These are phyloP conservation scores for Procambarus virginalis DNA, from an alignment of 1,140 invertebrate genomes.

Conservation along the genomic window DNA sequence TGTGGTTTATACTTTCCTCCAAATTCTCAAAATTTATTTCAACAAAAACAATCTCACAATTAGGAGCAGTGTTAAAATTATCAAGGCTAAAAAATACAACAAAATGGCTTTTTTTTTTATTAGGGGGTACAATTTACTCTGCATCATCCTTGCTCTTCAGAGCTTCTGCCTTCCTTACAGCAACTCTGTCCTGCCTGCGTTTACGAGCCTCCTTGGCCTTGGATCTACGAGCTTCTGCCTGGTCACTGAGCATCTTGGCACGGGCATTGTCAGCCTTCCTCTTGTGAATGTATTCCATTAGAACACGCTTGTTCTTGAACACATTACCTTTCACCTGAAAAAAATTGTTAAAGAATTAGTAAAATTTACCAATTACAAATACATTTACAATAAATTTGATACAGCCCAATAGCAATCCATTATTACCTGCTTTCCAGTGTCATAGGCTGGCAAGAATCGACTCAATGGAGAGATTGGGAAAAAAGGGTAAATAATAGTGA, in stretches of 20 bases:
- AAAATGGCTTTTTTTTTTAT: constrained; percentile 29
- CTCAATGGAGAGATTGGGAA: no score
- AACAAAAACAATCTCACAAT: no score
- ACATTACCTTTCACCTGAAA: constrained; percentile 71
- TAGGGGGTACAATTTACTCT: constrained; percentile 25
- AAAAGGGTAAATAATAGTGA: no score
- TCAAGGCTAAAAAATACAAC: no score
- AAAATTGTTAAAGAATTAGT: neutral
- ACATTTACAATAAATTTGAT: no score
- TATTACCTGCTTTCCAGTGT: no score
- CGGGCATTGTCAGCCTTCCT: constrained; percentile 99
- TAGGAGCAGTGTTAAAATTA: no score
- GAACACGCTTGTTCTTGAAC: constrained; percentile 93
- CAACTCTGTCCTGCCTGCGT: constrained; percentile 94
- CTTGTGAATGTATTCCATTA: constrained; percentile 99
- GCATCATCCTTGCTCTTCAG: constrained; percentile 79
- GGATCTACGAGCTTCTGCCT: constrained; percentile 95
- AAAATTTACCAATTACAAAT: no score
- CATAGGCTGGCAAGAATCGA: no score
- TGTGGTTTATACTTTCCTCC: no score
- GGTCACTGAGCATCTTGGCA: constrained; percentile 96
- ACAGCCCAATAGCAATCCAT: no score
- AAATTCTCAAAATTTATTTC: no score
- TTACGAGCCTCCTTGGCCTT: constrained; percentile 97
- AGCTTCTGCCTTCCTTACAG: constrained; percentile 94